These are phyloP conservation scores for Ornithoptera alexandrae DNA, from an alignment of 2,888 invertebrate genomes.

Conservation along the genomic window DNA sequence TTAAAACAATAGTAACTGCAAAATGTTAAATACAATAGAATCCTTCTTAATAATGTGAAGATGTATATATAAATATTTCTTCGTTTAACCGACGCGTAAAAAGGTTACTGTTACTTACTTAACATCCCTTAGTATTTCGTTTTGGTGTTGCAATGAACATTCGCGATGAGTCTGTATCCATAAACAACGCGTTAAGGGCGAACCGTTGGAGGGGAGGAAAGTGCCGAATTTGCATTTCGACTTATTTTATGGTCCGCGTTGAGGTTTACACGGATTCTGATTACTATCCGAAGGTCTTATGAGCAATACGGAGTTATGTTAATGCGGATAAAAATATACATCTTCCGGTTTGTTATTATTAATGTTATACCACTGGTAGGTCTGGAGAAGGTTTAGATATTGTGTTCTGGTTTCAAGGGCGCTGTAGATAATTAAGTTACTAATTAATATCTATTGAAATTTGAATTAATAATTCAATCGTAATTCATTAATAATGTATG, in stretches of 20 bases:
- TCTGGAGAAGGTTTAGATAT: too few species aligned
- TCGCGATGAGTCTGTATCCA: conserved; percentile 14
- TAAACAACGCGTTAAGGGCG: conserved; percentile 25
- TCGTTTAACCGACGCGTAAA: conserved; percentile 5
- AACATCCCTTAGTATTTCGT: not conserved
- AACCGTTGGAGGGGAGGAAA: conserved; percentile 1
- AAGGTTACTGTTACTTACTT: not conserved
- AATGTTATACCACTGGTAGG: too few species aligned
- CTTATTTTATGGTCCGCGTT: conserved; percentile 8
- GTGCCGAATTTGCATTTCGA: conserved; percentile 16
- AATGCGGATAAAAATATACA: not conserved
- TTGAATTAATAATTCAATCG: too few species aligned
- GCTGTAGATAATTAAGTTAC: too few species aligned
- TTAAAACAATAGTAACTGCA: too few species aligned
- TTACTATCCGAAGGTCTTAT: not conserved
- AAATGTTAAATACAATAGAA: not conserved
- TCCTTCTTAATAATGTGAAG: not conserved
- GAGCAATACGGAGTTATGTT: not conserved
- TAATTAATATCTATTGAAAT: too few species aligned
- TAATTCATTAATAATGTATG: too few species aligned
- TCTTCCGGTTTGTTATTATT: not conserved
- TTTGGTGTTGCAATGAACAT: conserved; percentile 7
- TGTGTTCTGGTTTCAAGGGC: too few species aligned
- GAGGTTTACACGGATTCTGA: conserved; percentile 6
- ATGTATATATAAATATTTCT: not conserved